Evolutionary conservation across 2,113 vertebrate genomes (phyloP), one percentile per base, ranked within the genome.

Genomic region (Morphnarchus princeps): DNA sequence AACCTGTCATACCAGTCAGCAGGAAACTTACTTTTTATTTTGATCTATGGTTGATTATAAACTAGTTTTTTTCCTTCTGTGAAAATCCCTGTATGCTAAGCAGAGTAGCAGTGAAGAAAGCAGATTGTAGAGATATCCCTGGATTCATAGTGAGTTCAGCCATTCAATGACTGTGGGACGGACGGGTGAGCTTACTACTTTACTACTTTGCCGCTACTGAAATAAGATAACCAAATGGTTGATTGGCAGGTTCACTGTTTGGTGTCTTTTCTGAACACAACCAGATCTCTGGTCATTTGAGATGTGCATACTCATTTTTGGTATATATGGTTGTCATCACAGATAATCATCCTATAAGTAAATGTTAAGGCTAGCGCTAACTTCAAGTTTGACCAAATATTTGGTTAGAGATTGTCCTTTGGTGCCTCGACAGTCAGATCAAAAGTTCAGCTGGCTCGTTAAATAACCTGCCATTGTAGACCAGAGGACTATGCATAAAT

Each of bases 401-500:
- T 84, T 7, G 2, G 3, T 69, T 58, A 58, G 20, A 77, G 16
- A 40, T 28, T 59, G 32, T 55, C n/a, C n/a, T 89, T 83, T 14
- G 9, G 34, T 82, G 16, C 71, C 49, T 67, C 3, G 2, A 8
- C 49, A 31, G 17, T 43, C 54, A 70, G 28, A 62, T 70, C 36
- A 26, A 15, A 78, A 66, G 16, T 62, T 93, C 55, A 36, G 1
- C 15, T 81, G 54, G 12, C 28, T 89, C 16, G 9, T 94, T 45
- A 84, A 82, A 58, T 36, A 87, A 32, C 13, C 17, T 82, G 45
- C 31, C 28, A 6, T 7, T 38, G 8, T 11, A 40, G 43, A 25
- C 7, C 15, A 58, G 42, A 62, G 8, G 43, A 21, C 8, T 43
- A 32, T 0, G 0, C 19, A 31, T 15, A 71, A 74, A n/a, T 3